phyloP scores from a whole-genome alignment of 2,113 vertebrate genomes.

The Lycocorax pyrrhopterus region DNA sequence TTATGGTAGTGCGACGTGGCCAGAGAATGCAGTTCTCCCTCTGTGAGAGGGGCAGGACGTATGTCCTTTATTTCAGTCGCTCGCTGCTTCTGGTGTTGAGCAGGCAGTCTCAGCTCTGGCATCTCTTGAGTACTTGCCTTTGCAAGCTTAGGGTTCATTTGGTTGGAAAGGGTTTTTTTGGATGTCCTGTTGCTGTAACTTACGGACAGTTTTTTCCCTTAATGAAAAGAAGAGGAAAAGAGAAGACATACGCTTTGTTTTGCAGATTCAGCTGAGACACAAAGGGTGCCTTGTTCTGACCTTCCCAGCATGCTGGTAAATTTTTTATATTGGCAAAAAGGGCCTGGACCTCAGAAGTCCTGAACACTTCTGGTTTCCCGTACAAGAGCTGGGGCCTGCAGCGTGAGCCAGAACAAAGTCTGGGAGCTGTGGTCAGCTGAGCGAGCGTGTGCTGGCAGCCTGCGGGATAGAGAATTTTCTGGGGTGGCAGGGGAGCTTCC shows the following conservation, averaged over 20 bases:
- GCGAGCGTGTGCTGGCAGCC: accelerated
- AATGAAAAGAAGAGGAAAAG: not conserved
- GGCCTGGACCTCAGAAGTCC: not conserved
- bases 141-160: not conserved
- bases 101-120: not conserved
- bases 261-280: not conserved
- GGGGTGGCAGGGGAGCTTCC: not conserved
- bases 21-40: not conserved
- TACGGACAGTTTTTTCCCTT: not conserved
- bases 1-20: slow-evolving; percentile 3
- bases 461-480: accelerated
- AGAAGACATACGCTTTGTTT: not conserved
- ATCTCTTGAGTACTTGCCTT: not conserved
- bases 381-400: not conserved
- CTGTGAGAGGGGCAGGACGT: not conserved
- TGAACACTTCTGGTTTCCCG: not conserved
- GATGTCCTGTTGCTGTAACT: not conserved
- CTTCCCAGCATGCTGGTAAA: not conserved
- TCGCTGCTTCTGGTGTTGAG: not conserved
- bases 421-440: not conserved
- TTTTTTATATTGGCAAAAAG: slow-evolving; percentile 2
- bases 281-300: slow-evolving; percentile 13
- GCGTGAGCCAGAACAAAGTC: not conserved
- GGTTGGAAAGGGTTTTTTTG: not conserved
- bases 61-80: not conserved